Conservation (phyloP, 2,888 invertebrate genomes). For the Eugnorisma glareosa region DNA sequence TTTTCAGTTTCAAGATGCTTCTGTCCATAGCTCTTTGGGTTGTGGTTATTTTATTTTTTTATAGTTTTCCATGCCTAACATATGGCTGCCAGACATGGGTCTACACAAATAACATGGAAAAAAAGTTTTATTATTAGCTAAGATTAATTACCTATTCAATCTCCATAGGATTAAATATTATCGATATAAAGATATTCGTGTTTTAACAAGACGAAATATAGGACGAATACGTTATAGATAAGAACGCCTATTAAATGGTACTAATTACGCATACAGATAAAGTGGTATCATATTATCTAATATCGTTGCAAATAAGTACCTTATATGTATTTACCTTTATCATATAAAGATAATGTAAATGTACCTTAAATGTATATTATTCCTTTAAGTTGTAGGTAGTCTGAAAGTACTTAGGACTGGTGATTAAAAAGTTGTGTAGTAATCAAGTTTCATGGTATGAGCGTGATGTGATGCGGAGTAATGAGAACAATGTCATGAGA, state of each 20-base stretch:
- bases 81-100: too few relatives aligned
- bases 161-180: constrained; percentile 20
- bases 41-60: too few relatives aligned
- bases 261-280: constrained; percentile 39
- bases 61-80: too few relatives aligned
- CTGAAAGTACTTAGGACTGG: neutral
- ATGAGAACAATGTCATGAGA: neutral
- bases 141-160: neutral
- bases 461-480: neutral
- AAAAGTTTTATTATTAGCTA: neutral
- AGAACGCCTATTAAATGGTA: constrained; percentile 29
- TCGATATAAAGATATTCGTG: constrained; percentile 3
- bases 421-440: neutral
- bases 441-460: neutral
- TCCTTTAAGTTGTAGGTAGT: neutral
- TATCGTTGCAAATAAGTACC: constrained; percentile 6
- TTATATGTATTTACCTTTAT: constrained; percentile 5
- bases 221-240: constrained; percentile 25
- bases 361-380: neutral
- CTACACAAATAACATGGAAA: too few relatives aligned
- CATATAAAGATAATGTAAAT: constrained; percentile 2
- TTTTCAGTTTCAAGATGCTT: too few relatives aligned
- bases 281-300: constrained; percentile 36
- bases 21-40: too few relatives aligned
- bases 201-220: constrained; percentile 40